phyloP scores from a whole-genome alignment of 2,113 vertebrate genomes.

The Myotis lucifugus region DNA sequence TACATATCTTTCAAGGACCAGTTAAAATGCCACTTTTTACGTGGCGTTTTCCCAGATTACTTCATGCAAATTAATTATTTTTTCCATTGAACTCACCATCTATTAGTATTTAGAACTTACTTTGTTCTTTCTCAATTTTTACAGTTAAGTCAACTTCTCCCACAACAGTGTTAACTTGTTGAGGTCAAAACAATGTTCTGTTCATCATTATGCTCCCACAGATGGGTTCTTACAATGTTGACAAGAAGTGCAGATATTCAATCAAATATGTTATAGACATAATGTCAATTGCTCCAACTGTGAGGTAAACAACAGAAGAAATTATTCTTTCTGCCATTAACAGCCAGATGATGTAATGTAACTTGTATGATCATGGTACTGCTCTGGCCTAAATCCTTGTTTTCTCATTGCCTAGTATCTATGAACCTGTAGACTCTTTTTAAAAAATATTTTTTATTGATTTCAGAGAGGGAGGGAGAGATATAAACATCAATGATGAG shows the following conservation, averaged over 20 bases:
- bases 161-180: neutral
- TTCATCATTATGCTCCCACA: neutral
- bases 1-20: neutral
- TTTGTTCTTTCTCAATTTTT: conserved; percentile 15
- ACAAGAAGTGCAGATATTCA: neutral
- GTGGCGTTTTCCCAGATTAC: neutral
- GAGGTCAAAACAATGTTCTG: neutral
- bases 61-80: neutral
- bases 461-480: no score
- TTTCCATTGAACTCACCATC: neutral
- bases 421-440: neutral
- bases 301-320: neutral
- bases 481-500: no score
- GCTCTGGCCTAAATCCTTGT: neutral
- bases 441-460: no score
- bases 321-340: neutral
- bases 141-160: neutral
- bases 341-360: neutral
- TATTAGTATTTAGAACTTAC: neutral
- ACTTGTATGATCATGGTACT: neutral
- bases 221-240: neutral
- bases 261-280: neutral
- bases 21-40: neutral
- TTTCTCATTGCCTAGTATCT: neutral
- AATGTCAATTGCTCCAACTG: neutral